Base-by-base conservation (phyloP, 2,888 invertebrate genomes). In the Hemaris fuciformis region DNA sequence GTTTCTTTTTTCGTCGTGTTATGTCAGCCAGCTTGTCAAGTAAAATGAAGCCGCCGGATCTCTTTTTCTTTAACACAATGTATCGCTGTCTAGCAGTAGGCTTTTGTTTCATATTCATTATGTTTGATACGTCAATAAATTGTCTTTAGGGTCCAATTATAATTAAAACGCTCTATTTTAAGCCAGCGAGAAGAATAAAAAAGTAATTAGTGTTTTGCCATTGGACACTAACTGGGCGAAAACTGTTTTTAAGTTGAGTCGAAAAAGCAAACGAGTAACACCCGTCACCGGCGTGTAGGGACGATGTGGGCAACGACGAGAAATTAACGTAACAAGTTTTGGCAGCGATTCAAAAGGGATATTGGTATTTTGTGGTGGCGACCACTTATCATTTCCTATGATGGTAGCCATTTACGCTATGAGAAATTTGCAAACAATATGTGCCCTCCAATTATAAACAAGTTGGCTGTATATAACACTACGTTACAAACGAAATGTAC, bases 251-350 rank as follows among this genome's bases (percentile, higher is more conserved):
- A 53, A 53, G 31, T 53, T 10, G 53, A 8, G 53, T 18, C 15
- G 53, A 53, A 53, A 53, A 53, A 53, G 53, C 27, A 31, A 18
- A 31, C 53, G 18, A 18, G 53, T 31, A 53, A 53, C 53, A 53
- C 31, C 53, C 53, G 53, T 53, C 31, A 53, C 53, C 31, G 18
- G 53, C 27, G 31, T 31, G 18, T 53, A 53, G 41, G 23, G 57
- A 57, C 57, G 15, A 22, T 41, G 23, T 57, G 41, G 23, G 38
- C 57, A 57, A 20, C 41, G 23, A 57, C 34, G 34, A 57, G 57
- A 61, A 57, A 61, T 61, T 61, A 61, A 61, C 45, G 61, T 57
- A 61, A 61, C 61, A 61, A 58, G 41, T 61, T 61, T 61, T 61
- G 61, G 61, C 61, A 61, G 42, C 15, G 45, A 41, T 57, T 61